Evolutionary conservation across 1,140 invertebrate genomes (phyloP), one percentile per base, ranked within the genome.

Genomic region (Euglossa dilemma): DNA sequence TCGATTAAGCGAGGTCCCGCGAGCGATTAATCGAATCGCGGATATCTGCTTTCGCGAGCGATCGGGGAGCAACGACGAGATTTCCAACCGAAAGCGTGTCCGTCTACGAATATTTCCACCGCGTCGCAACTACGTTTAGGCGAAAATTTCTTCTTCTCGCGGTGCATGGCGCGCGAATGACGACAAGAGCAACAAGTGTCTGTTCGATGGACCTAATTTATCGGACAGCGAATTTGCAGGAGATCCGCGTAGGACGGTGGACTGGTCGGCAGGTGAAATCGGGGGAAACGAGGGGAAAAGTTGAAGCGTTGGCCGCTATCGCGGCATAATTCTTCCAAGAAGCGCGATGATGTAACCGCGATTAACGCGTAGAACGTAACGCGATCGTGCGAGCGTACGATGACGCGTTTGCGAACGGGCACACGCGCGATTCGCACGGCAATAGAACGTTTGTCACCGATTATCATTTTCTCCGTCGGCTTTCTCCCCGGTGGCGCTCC

Each of bases 111-210:
- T n/a, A n/a, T n/a, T n/a, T n/a, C n/a, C n/a, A n/a, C n/a, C n/a
- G n/a, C n/a, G n/a, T n/a, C n/a, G n/a, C n/a, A 50, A 50, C 12
- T 50, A 18, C 18, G 16, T 54, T 36, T 36, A 11, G 3, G 6
- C n/a, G 45, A 70, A n/a, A 47, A 25, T 47, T n/a, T 67, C 12
- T 16, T 7, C 7, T 23, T 16, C 14, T 9, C 2, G n/a, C 36
- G 20, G 3, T 16, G 9, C 25, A 36, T 23, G n/a, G n/a, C n/a
- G 54, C 18, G 20, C 54, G 71, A n/a, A 11, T 14, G 36, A 20
- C 18, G 73, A 75, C 47, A 36, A 36, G 45, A 75, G 59, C 73
- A 75, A 75, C 73, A 75, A 75, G 73, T 75, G 73, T 64, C 59
- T 16, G 59, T 52, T 47, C 18, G 59, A 47, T 64, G 47, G 36